Base-by-base conservation (phyloP, 1,140 invertebrate genomes). In the Vollenhovia emeryi region DNA sequence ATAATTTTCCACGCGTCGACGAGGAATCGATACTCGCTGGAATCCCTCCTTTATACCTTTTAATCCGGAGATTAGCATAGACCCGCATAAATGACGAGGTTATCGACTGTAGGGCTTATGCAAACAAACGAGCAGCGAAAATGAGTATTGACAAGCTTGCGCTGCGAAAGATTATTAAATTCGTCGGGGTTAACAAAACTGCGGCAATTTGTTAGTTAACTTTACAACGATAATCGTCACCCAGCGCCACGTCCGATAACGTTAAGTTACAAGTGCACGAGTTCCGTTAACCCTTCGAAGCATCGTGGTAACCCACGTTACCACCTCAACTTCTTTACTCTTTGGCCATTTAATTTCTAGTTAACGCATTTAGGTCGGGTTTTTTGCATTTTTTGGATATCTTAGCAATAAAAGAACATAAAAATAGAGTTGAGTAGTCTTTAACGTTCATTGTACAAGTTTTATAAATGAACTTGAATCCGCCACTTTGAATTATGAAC, bases 41-140 rank as follows among this genome's bases (percentile, higher is more conserved):
- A 52, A 71, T 76, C 62, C 66, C 64, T 55, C 30, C 57, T 57
- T 48, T 57, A 79, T 66, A 78, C n/a, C 27, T 82, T 73, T 82
- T 82, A 71, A 82, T 73, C 78, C 50, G 50, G 8, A 73, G 78
- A 82, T 82, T 57, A 59, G 36, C 66, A 71, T 82, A 82, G 52
- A 45, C 18, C 27, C 36, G 36, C 36, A 73, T 24, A 71, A 82
- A 71, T 80, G 78, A 71, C 50, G 52, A 30, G 40, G 64, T 36
- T 80, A 71, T 69, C 50, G 78, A 43, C 50, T 48, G 18, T 18
- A 11, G 24, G 36, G 50, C 18, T 82, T 57, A 33, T 43, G 36
- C 36, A 57, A 80, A 57, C 78, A 80, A 69, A 82, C 36, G 36
- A 82, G 64, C 50, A 43, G 27, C n/a, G 78, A 71, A 82, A 82